A percentile compares a stretch with the other conserved stretches of the same genome.
phyloP scores from a whole-genome alignment of 2,797 vertebrate genomes.

The Pangasius djambal region DNA sequence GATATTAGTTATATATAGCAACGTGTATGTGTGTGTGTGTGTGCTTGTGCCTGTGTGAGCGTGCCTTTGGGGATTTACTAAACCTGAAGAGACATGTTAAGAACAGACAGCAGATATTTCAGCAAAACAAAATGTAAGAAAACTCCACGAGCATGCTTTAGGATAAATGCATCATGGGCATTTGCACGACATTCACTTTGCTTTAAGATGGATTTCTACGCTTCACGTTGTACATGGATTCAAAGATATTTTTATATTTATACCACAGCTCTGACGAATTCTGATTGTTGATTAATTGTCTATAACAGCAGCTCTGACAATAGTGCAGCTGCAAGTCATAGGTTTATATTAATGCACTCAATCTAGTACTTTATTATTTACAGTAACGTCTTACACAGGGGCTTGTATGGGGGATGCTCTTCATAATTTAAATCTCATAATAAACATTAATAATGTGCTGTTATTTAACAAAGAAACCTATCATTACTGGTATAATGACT shows the following conservation, averaged over 20 bases:
- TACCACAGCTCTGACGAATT: neutral
- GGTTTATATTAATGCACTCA: neutral
- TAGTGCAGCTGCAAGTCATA: neutral
- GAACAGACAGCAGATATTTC: neutral
- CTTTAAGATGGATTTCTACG: neutral
- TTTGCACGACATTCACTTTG: neutral
- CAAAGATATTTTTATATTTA: neutral
- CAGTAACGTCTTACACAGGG: no score
- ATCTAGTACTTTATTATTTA: neutral
- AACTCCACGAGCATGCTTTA: neutral
- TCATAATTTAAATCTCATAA: neutral
- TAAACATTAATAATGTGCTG: neutral
- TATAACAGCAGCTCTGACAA: neutral
- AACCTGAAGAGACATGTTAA: neutral
- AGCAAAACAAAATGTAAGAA: neutral
- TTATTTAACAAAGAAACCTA: neutral
- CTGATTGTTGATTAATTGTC: neutral
- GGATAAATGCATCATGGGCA: neutral
- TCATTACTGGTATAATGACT: neutral
- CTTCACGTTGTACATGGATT: neutral
- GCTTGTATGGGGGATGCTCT: neutral
- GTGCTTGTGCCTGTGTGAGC: neutral
- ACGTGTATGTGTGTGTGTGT: neutral
- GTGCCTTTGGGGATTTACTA: neutral
- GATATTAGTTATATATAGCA: constrained; percentile 3